Conservation (phyloP, 2,113 vertebrate species). For the Coracopsis vasa region DNA sequence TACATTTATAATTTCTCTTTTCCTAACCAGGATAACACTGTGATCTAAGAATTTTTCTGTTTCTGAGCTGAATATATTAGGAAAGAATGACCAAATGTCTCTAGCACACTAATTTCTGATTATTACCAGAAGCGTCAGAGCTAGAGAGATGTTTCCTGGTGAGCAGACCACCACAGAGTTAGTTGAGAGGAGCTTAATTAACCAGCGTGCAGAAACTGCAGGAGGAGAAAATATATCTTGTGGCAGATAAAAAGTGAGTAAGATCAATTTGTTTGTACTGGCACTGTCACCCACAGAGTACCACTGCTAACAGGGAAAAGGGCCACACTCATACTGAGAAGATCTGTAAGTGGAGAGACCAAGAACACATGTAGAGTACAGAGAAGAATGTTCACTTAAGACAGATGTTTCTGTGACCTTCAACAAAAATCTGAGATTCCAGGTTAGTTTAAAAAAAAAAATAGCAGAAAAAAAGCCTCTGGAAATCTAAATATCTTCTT, state of each 20-base stretch:
- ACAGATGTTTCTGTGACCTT: neutral
- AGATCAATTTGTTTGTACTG: conserved; percentile 8
- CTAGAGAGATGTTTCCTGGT: neutral
- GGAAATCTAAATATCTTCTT: neutral
- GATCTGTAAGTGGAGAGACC: neutral
- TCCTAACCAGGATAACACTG: neutral
- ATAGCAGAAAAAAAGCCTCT: neutral
- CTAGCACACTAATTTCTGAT: neutral
- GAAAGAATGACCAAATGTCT: neutral
- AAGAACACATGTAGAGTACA: neutral
- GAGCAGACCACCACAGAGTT: neutral
- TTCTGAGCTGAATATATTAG: neutral
- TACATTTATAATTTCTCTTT: neutral
- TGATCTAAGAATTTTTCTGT: neutral
- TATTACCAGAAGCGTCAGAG: neutral
- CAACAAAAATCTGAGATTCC: neutral
- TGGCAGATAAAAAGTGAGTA: neutral
- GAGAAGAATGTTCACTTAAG: neutral
- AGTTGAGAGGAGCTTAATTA: conserved; percentile 7
- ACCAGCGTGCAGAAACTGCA: neutral
- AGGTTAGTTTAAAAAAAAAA: neutral
- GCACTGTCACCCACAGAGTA: neutral
- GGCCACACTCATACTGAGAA: neutral
- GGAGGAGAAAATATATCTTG: neutral
- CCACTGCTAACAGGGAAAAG: neutral